Evolutionary conservation across 1,140 invertebrate genomes (phyloP).

Genomic region (Cardiocondyla obscurior): DNA sequence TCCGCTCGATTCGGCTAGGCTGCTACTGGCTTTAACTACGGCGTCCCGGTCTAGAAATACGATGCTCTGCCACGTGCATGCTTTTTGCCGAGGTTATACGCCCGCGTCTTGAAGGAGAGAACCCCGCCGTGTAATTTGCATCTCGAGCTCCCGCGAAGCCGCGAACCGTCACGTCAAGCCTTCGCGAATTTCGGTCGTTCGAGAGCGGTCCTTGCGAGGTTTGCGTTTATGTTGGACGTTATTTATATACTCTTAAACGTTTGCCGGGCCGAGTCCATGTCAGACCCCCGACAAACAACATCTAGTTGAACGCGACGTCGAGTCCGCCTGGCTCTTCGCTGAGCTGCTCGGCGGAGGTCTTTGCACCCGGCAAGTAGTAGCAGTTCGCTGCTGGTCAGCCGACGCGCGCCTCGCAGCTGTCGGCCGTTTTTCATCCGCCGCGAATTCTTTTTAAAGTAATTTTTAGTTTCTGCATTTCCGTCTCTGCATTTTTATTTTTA

Average conservation of each 20-base stretch:
- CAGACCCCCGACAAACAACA: conserved; percentile 56
- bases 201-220: conserved; percentile 19
- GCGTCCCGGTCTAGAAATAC: conserved; percentile 26
- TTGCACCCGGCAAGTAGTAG: conserved; percentile 38
- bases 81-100: conserved; percentile 5
- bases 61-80: conserved; percentile 13
- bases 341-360: conserved; percentile 20
- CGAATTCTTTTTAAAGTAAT: background rate
- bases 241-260: conserved; percentile 35
- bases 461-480: background rate
- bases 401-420: too few relatives aligned
- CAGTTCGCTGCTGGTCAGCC: background rate
- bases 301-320: conserved; percentile 24
- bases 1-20: conserved; percentile 4
- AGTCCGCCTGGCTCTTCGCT: conserved; percentile 42
- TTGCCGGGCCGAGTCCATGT: conserved; percentile 62
- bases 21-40: conserved; percentile 6
- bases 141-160: background rate
- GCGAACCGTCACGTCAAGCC: background rate
- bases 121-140: conserved; percentile 9
- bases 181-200: background rate
- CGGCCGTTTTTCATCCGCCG: background rate
- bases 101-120: background rate
- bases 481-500: background rate
- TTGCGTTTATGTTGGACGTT: conserved; percentile 54